These are phyloP conservation scores for Saccopteryx leptura DNA, from an alignment of 2,113 vertebrate species.

Conservation along the genomic window DNA sequence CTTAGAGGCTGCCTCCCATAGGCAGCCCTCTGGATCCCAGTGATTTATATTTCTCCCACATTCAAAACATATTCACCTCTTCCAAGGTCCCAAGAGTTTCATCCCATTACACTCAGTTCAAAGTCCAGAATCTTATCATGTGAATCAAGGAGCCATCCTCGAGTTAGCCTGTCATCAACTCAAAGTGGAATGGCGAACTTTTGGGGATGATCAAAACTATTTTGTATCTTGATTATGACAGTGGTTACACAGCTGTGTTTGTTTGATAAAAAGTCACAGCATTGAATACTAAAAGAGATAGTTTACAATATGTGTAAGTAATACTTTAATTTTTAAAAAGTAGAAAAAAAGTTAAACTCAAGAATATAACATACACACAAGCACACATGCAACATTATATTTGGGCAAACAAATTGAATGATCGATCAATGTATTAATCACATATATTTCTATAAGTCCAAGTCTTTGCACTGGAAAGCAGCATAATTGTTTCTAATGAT, in stretches of 20 bases:
- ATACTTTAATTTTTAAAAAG: neutral
- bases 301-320: neutral
- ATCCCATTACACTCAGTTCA: neutral
- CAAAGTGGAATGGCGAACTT: neutral
- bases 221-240: neutral
- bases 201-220: neutral
- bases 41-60: neutral
- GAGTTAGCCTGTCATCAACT: neutral
- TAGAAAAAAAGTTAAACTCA: neutral
- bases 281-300: neutral
- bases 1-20: neutral
- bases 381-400: constrained; percentile 7
- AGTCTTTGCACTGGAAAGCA: neutral
- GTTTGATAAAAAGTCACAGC: neutral
- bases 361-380: neutral
- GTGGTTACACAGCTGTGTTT: neutral
- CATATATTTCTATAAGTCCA: neutral
- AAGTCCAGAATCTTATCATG: neutral
- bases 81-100: neutral
- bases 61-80: neutral
- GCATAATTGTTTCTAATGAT: neutral
- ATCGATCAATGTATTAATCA: neutral
- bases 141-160: neutral
- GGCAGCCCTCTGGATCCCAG: neutral
- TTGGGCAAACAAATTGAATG: neutral